Evolutionary conservation across 2,797 vertebrate species (phyloP).

Genomic region (Pseudochirops cupreus): DNA sequence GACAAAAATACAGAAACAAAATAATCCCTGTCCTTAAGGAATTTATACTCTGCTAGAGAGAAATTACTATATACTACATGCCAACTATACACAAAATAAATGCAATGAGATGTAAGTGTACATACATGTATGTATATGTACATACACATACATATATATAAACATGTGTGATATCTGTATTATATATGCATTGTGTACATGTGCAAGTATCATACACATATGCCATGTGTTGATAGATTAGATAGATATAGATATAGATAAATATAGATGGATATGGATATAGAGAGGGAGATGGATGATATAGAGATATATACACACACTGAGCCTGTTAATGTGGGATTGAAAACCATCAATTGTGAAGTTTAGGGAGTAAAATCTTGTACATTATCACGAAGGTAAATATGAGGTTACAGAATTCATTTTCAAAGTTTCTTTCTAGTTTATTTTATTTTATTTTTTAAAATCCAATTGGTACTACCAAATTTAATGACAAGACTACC

Average conservation of each 20-base stretch:
- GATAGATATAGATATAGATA: no score
- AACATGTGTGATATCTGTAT: not conserved
- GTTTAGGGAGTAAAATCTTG: constrained; percentile 63
- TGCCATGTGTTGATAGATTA: not conserved
- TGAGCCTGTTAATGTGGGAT: constrained; percentile 67
- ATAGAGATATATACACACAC: constrained; percentile 35
- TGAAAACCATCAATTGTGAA: not conserved
- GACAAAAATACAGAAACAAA: not conserved
- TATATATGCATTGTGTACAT: not conserved
- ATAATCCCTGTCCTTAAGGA: not conserved
- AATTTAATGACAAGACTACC: constrained; percentile 88
- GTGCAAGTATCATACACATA: not conserved
- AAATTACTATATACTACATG: not conserved
- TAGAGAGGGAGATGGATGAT: no score
- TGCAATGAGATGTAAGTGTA: not conserved
- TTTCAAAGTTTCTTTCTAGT: constrained; percentile 85
- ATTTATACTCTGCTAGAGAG: not conserved
- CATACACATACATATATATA: not conserved
- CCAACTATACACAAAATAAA: not conserved
- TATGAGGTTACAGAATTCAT: constrained; percentile 82
- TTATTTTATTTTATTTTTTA: constrained; percentile 70
- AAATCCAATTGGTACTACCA: constrained; percentile 83
- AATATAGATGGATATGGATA: no score
- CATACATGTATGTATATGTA: not conserved
- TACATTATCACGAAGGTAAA: constrained; percentile 82